Base-by-base conservation (phyloP, 2,797 vertebrate species). In the Neosilurus hyrtlii region DNA sequence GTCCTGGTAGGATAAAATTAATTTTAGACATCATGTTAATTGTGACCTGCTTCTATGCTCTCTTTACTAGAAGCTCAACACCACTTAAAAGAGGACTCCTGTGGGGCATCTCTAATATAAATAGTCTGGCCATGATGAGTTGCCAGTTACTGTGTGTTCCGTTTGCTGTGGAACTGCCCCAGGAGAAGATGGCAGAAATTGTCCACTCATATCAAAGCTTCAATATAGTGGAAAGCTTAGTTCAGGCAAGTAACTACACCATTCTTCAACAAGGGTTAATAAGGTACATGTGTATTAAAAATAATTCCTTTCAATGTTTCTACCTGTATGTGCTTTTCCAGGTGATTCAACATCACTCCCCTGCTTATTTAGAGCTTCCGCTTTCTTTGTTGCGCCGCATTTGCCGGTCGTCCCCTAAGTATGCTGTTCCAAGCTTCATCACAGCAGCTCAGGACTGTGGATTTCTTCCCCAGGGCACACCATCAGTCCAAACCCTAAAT, bases 121-220 rank as follows among this genome's bases (percentile, higher is more conserved):
- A 79, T 89, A 90, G 87, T 73, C 83, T 94, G 79, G 89, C 90
- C 0, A 24, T 88, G 74, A 86, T 94, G 89, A 94, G 94, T 90
- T 98, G 96, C 92, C 96, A 95, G 88, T 90, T 99, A 81, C 90
- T 99, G 78, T 97, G 96, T 90, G 95, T 98, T 85, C 97, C 97
- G 1, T 96, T 98, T 6, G 94, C 96, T 74, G 80, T 97, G 92
- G 95, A 97, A 72, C 87, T 96, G 86, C 93, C 96, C 30, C 82
- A 90, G 20, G 90, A 89, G 83, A 92, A 89, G 81, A 88, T 93
- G 86, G 82, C 82, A 68, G 59, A 88, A 7, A 88, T 97, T 79
- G 73, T 93, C 80, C 89, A 92, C 68, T 85, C 93, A 73, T 93
- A 97, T 84, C 95, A 92, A 88, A 91, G 93, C 16, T 91, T 93